Base-by-base conservation (phyloP, 2,888 invertebrate genomes). In the Caenorhabditis auriculariae region DNA sequence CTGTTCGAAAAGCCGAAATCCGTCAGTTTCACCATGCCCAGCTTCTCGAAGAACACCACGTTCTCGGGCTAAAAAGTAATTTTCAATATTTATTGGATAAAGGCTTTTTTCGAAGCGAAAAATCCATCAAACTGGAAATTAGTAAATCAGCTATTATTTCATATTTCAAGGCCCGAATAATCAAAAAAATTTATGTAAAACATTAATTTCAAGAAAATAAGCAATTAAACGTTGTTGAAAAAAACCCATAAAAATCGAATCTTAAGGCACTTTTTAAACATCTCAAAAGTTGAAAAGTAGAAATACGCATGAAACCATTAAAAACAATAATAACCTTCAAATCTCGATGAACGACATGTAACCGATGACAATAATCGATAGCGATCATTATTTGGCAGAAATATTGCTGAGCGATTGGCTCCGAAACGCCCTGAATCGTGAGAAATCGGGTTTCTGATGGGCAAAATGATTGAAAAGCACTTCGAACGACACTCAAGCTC, bases 1-100 rank as follows among this genome's bases (percentile, higher is more conserved):
- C 86, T 83, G 86, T 99, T 98, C 85, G 95, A 95, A 81, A 89
- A 89, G 82, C 94, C 98, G 86, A 98, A 98, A 85, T 99, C 98
- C 62, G 98, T 98, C 82, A 98, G 87, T 86, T 98, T 99, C 29
- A 98, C 96, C 82, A 93, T 88, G 56, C 93, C 93, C 50, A 91
- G 86, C 85, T 93, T 92, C 84, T 95, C 93, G 84, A 98, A 98
- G 85, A 96, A 96, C 47, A 99, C 94, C 59, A 98, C 96, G 86
- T 99, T 98, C 85, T 98, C 98, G 15, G 96, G 98, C 85, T 81
- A 53, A 67, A 78, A 63, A 21, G 35, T 27, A 44, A n/a, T 19
- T 32, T 19, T 15, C 15, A 7, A n/a, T 15, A 48, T 48, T 48
- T 48, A n/a, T 48, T 23, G 12, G 9, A 28, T 39, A 24, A 47